phyloP scores from a whole-genome alignment of 2,888 invertebrate genomes.

The Hydropsyche betteni region DNA sequence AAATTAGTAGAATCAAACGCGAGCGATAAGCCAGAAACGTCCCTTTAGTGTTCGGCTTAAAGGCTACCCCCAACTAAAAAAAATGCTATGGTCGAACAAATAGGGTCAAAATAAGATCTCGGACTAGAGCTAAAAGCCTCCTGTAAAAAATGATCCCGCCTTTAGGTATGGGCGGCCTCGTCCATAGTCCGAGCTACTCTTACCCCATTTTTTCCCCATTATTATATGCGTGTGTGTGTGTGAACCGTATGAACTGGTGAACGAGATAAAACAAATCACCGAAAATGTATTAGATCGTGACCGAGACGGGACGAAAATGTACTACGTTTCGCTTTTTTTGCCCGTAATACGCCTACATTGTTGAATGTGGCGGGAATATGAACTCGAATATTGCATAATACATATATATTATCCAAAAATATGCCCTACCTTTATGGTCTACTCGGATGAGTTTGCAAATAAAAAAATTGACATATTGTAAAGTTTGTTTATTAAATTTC shows the following conservation, averaged over 20 bases:
- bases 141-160: slow-evolving; percentile 43
- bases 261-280: slow-evolving; percentile 5
- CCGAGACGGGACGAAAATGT: not conserved
- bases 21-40: slow-evolving; percentile 9
- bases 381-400: too few relatives aligned
- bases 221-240: not conserved
- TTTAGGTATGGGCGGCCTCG: not conserved
- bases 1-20: slow-evolving; percentile 22
- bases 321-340: not conserved
- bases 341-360: too few relatives aligned
- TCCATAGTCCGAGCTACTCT: not conserved
- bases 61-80: slow-evolving; percentile 16
- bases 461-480: too few relatives aligned
- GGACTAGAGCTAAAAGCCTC: slow-evolving; percentile 47
- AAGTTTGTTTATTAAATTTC: too few relatives aligned
- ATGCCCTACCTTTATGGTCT: too few relatives aligned
- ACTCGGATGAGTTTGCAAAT: too few relatives aligned
- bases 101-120: slow-evolving; percentile 49
- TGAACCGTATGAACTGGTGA: not conserved
- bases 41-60: not conserved
- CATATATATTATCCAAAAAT: too few relatives aligned
- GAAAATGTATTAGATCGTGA: not conserved
- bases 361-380: too few relatives aligned
- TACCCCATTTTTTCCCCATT: not conserved
- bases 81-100: slow-evolving; percentile 44